Base-by-base conservation (phyloP, 1,140 invertebrate species). In the Panagrolaimus sp. region DNA sequence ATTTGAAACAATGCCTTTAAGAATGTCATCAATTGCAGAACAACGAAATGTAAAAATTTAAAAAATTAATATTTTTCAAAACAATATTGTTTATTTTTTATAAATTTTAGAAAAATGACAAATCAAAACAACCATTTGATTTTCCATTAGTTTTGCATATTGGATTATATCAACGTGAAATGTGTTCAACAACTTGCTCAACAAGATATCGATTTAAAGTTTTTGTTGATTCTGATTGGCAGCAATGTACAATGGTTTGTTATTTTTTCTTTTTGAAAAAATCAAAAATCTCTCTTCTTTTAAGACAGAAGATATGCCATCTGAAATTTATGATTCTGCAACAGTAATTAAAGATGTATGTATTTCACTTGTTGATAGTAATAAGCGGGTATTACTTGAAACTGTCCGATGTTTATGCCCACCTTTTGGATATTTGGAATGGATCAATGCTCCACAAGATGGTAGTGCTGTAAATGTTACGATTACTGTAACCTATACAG, bases 191-290 rank as follows among this genome's bases (percentile, higher is more conserved):
- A 26, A 24, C 24, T 14, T 63, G 68, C 12, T 32, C 65, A 38
- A 28, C 43, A 21, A 55, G 43, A 46, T 70, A 17, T 48, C 43
- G 76, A 43, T 76, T 78, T 52, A 76, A 76, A 63, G 64, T 76
- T n/a, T 76, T 76, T 70, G 48, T 76, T 55, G 74, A 76, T 62
- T 73, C 47, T 48, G 74, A 76, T 58, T 76, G 74, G 74, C 63
- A 78, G 32, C 26, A 48, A 65, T 43, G 28, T 10, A 47, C 65
- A 45, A 63, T 69, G 44, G 58, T 68, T 26, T 26, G 68, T 21
- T 6, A 32, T n/a, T 43, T 28, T 43, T n/a, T 55, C 24, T 73
- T 73, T 64, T 17, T n/a, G n/a, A n/a, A 75, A n/a, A 32, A 10
- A 17, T 69, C 26, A 17, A 15, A 65, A 43, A 63, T 6, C 21